These are phyloP conservation scores for Palythoa caribaeorum DNA, from an alignment of 92 coral and sea anemone genomes.

Conservation along the genomic window DNA sequence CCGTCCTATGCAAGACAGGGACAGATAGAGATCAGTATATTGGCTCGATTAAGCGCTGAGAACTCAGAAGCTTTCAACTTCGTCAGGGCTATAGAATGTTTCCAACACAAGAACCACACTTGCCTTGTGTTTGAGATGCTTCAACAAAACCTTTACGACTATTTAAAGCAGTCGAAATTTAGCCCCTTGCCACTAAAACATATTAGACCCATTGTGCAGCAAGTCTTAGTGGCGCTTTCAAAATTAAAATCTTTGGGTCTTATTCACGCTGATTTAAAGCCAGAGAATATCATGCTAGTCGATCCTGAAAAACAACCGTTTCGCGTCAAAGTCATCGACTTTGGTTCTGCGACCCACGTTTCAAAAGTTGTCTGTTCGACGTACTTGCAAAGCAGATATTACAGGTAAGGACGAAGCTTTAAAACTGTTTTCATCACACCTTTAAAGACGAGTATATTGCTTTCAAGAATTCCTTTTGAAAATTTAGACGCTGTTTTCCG, in stretches of 20 bases:
- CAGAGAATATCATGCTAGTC: constrained; percentile 96
- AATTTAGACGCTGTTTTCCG: not conserved
- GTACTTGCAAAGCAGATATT: constrained; percentile 96
- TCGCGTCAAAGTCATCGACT: constrained; percentile 97
- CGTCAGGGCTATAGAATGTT: constrained; percentile 98
- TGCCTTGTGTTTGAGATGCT: constrained; percentile 98
- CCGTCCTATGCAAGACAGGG: constrained; percentile 99
- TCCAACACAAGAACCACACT: constrained; percentile 96
- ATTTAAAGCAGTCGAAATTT: constrained; percentile 94
- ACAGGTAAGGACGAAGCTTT: constrained; percentile 73
- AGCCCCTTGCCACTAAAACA: constrained; percentile 91
- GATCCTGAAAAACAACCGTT: constrained; percentile 97
- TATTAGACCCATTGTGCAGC: constrained; percentile 97
- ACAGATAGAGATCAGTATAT: constrained; percentile 94
- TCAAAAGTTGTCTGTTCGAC: constrained; percentile 98
- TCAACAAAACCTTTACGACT: constrained; percentile 96
- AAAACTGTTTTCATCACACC: not conserved
- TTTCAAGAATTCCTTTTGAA: not conserved
- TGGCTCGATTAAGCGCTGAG: constrained; percentile 95
- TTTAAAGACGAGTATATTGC: constrained; percentile 13
- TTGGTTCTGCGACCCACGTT: constrained; percentile 98
- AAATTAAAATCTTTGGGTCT: constrained; percentile 91
- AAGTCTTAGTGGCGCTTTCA: constrained; percentile 94
- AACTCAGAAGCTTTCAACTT: constrained; percentile 98
- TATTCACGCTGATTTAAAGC: constrained; percentile 97